These are phyloP conservation scores for Coelinius sp. DNA, from an alignment of 2,888 invertebrate species.

Conservation along the genomic window DNA sequence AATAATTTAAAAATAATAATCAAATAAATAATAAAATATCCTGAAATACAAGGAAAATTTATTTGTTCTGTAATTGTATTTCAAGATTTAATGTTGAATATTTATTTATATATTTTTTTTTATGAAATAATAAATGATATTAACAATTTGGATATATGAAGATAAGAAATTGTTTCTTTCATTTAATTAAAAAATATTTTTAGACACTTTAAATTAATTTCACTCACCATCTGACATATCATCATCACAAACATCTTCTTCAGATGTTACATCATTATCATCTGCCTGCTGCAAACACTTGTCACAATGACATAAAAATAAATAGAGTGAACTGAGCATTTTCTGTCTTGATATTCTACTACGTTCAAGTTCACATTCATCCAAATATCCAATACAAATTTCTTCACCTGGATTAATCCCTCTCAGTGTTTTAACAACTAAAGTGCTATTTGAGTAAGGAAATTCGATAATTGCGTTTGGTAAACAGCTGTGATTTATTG, in stretches of 20 bases:
- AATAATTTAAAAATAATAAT: not conserved
- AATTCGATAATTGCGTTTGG: constrained; percentile 92
- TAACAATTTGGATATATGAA: not conserved
- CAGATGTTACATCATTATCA: constrained; percentile 85
- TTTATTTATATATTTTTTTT: not conserved
- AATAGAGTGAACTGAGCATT: constrained; percentile 82
- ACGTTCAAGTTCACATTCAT: constrained; percentile 84
- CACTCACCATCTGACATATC: constrained; percentile 56
- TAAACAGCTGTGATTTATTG: constrained; percentile 92
- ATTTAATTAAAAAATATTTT: no score
- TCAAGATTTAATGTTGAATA: not conserved
- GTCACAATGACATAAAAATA: constrained; percentile 86
- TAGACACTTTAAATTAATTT: no score
- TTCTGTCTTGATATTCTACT: constrained; percentile 92
- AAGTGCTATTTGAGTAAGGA: constrained; percentile 83
- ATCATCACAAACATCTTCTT: constrained; percentile 82
- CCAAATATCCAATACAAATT: constrained; percentile 91
- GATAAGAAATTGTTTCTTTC: no score
- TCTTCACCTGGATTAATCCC: constrained; percentile 87
- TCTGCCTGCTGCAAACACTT: constrained; percentile 82
- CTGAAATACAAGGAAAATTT: not conserved
- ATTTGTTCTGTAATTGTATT: not conserved
- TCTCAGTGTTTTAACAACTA: constrained; percentile 80
- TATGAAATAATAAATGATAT: not conserved
- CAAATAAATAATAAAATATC: not conserved